These are phyloP conservation scores for Galemys pyrenaicus DNA, from an alignment of 2,113 vertebrate species.

Conservation along the genomic window DNA sequence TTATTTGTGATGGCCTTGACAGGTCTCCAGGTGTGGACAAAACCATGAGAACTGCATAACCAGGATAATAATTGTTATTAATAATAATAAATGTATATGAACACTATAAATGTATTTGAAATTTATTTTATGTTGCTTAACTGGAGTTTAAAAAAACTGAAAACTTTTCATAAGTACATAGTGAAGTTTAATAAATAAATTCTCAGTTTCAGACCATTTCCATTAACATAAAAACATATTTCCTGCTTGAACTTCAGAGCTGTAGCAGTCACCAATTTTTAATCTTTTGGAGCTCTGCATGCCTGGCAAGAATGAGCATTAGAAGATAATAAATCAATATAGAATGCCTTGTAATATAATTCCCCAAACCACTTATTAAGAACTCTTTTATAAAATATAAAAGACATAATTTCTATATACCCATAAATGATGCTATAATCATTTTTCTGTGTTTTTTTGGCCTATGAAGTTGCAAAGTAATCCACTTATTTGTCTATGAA, in stretches of 20 bases:
- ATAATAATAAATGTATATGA: no score
- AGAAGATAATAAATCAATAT: constrained; percentile 78
- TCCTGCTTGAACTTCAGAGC: constrained; percentile 63
- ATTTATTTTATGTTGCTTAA: background rate
- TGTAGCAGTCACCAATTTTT: constrained; percentile 72
- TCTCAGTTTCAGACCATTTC: constrained; percentile 66
- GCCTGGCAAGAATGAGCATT: constrained; percentile 50
- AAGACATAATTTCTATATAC: constrained; percentile 69
- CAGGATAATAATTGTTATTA: constrained; percentile 55
- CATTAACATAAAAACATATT: constrained; percentile 70
- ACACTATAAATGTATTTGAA: constrained; percentile 42
- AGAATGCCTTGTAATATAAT: constrained; percentile 69
- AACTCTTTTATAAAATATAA: constrained; percentile 64
- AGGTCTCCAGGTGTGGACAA: background rate
- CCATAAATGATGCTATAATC: constrained; percentile 57
- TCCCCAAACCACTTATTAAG: constrained; percentile 74
- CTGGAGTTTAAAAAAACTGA: background rate
- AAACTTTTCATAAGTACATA: constrained; percentile 54
- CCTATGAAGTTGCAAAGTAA: constrained; percentile 53
- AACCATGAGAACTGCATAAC: constrained; percentile 3
- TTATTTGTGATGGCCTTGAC: background rate
- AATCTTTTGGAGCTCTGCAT: constrained; percentile 63
- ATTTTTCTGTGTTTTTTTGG: constrained; percentile 55
- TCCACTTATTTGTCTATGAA: constrained; percentile 56
- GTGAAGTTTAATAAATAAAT: constrained; percentile 64